Evolutionary conservation across 2,113 vertebrate genomes (phyloP).

Genomic region (Naja naja): DNA sequence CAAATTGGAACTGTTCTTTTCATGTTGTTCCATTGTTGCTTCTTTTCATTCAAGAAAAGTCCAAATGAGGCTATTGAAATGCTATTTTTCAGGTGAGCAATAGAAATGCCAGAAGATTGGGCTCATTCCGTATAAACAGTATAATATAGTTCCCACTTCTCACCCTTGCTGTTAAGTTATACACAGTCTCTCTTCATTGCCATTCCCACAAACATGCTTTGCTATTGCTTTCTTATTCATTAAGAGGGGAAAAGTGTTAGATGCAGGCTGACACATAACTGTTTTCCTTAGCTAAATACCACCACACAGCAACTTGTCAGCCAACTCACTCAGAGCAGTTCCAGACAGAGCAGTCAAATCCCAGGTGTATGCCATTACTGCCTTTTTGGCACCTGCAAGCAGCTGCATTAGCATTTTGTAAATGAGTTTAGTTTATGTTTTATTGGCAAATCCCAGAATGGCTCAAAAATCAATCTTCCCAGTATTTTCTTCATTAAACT

Average conservation of each 20-base stretch:
- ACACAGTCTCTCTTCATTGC: neutral
- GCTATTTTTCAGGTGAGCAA: conserved; percentile 11
- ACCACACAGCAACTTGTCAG: neutral
- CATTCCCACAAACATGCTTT: neutral
- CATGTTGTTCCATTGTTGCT: neutral
- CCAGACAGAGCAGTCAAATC: conserved; percentile 19
- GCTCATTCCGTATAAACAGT: neutral
- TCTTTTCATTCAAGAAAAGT: neutral
- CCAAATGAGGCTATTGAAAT: neutral
- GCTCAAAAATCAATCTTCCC: neutral
- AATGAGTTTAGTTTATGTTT: neutral
- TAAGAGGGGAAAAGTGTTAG: neutral
- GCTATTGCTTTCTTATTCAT: neutral
- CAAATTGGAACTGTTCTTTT: neutral
- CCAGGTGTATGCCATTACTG: neutral
- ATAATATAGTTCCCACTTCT: neutral
- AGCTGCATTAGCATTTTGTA: conserved; percentile 32
- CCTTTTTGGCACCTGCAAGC: conserved; percentile 20
- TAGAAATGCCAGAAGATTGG: neutral
- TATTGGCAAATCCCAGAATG: neutral
- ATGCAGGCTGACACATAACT: neutral
- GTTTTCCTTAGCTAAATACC: neutral
- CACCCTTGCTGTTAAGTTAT: rapidly evolving
- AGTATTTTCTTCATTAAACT: neutral
- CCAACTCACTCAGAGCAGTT: neutral